These are phyloP conservation scores for Myotis lucifugus DNA, from an alignment of 2,113 vertebrate genomes.

Conservation along the genomic window DNA sequence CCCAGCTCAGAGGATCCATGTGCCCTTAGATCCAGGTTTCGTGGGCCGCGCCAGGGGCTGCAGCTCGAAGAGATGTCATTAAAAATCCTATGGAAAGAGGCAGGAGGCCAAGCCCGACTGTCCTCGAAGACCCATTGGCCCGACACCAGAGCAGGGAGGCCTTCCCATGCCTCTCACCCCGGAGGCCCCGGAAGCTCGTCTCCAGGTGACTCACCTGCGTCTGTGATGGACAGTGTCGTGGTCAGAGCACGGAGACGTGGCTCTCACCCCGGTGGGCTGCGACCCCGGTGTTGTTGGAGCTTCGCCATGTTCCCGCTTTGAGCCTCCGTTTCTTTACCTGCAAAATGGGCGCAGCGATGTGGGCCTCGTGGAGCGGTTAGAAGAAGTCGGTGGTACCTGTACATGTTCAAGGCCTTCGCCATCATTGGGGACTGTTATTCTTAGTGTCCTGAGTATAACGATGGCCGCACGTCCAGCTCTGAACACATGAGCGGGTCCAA, in stretches of 20 bases:
- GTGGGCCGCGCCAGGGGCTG: slow-evolving; percentile 38
- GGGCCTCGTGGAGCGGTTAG: neutral
- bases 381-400: no score
- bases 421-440: neutral
- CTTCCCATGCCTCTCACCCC: neutral
- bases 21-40: slow-evolving; percentile 69
- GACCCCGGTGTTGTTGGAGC: no score
- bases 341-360: neutral
- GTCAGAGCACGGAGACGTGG: neutral
- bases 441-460: neutral
- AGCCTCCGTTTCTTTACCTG: neutral
- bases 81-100: slow-evolving; percentile 60
- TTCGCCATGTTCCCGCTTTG: neutral
- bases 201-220: neutral
- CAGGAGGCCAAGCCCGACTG: slow-evolving; percentile 51
- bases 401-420: neutral
- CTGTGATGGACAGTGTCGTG: neutral
- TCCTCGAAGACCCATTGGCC: neutral
- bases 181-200: neutral
- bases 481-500: neutral
- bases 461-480: neutral
- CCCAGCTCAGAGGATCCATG: slow-evolving; percentile 63
- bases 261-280: neutral
- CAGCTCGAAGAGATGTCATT: slow-evolving; percentile 58
- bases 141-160: neutral